Conservation (phyloP, 2,113 vertebrate genomes). For the Sceloporus undulatus region DNA sequence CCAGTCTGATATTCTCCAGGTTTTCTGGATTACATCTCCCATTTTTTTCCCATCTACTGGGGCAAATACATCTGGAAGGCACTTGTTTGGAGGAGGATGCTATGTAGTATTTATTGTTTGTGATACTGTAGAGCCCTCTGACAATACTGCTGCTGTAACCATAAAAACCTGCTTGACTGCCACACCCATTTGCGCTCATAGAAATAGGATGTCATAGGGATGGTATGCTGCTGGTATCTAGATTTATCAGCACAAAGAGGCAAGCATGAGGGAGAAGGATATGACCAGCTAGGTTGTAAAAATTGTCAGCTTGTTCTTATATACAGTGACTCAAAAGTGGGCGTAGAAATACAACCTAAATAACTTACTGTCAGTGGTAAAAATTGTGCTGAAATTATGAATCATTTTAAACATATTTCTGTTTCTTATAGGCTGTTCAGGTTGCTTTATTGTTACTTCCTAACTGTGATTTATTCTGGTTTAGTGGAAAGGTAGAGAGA, state of each 20-base stretch:
- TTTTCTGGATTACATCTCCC: neutral
- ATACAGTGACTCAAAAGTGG: neutral
- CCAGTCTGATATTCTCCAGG: neutral
- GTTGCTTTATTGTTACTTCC: neutral
- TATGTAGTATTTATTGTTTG: neutral
- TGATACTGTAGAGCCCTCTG: neutral
- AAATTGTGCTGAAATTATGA: neutral
- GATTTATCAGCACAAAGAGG: neutral
- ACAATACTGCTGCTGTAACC: neutral
- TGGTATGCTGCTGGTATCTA: neutral
- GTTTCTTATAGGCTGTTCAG: neutral
- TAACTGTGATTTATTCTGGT: neutral
- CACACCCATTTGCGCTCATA: neutral
- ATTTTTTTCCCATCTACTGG: neutral
- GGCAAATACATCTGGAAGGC: neutral
- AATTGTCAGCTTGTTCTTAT: neutral
- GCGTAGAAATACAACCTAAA: neutral
- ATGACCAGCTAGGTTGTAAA: neutral
- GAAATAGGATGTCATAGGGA: neutral
- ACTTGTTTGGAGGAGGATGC: neutral
- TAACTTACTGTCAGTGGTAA: neutral
- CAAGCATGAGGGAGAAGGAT: neutral
- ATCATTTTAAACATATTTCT: neutral
- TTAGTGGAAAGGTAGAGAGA: neutral
- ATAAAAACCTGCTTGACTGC: neutral